These are phyloP conservation scores for Nicator chloris DNA, from an alignment of 2,113 vertebrate genomes.

Conservation along the genomic window DNA sequence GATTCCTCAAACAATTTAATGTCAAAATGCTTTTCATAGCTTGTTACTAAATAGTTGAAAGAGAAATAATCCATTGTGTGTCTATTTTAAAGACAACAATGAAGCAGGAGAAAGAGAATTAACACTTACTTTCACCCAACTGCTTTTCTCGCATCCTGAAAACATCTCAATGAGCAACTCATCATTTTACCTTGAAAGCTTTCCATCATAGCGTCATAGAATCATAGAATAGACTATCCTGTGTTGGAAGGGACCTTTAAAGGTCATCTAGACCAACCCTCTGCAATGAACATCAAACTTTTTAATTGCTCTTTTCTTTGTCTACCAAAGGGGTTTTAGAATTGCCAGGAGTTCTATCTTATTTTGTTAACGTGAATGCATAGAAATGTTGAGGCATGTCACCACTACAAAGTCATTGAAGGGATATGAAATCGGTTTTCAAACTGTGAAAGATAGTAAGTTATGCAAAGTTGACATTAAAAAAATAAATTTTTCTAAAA, in stretches of 20 bases:
- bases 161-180: not conserved
- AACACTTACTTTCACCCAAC: not conserved
- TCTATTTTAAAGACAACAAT: conserved; percentile 16
- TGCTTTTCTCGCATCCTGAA: not conserved
- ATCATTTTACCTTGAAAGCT: not conserved
- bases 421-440: not conserved
- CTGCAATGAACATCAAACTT: not conserved
- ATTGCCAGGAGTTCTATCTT: not conserved
- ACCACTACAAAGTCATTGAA: not conserved
- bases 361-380: not conserved
- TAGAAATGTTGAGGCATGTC: not conserved
- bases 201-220: not conserved
- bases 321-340: not conserved
- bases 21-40: conserved; percentile 32
- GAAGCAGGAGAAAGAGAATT: not conserved
- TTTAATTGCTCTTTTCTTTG: not conserved
- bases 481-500: not conserved
- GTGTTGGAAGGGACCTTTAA: not conserved
- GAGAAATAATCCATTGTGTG: not conserved
- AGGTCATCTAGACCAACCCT: not conserved
- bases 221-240: not conserved
- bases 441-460: not conserved
- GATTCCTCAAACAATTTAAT: not conserved
- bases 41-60: not conserved
- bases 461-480: not conserved